Evolutionary conservation across 2,113 vertebrate species (phyloP).

Genomic region (Lasiurus borealis): DNA sequence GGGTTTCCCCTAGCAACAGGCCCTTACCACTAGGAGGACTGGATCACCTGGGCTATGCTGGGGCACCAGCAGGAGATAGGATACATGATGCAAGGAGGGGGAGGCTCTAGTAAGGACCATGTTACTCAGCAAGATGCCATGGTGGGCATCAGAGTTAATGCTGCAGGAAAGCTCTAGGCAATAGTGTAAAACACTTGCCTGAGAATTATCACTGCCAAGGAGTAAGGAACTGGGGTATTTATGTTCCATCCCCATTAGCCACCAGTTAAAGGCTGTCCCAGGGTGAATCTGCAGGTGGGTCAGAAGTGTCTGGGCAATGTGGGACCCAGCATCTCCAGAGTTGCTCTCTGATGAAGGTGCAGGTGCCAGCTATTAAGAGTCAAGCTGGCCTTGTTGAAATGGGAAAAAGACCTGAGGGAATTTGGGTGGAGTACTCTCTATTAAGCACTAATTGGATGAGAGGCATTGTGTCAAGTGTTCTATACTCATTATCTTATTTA

Average conservation of each 20-base stretch:
- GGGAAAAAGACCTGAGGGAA: background rate
- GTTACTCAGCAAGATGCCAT: background rate
- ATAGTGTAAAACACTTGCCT: background rate
- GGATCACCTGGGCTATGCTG: background rate
- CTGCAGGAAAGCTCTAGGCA: background rate
- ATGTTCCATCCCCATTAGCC: background rate
- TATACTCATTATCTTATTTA: background rate
- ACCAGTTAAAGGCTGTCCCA: background rate
- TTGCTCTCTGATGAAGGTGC: background rate
- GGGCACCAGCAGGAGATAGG: accelerated
- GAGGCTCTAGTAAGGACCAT: accelerated
- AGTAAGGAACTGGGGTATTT: background rate
- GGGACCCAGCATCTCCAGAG: background rate
- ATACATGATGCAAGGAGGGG: background rate
- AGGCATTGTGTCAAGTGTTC: background rate
- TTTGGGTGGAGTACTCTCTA: background rate
- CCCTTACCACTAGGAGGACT: background rate
- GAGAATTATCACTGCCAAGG: background rate
- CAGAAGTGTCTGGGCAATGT: background rate
- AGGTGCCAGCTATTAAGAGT: background rate
- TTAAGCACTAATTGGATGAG: background rate
- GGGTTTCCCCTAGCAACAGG: background rate
- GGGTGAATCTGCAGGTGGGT: background rate
- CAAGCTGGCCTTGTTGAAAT: background rate
- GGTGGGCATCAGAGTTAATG: background rate